Evolutionary conservation across 2,797 vertebrate genomes (phyloP).

Genomic region (Danionella dracula): DNA sequence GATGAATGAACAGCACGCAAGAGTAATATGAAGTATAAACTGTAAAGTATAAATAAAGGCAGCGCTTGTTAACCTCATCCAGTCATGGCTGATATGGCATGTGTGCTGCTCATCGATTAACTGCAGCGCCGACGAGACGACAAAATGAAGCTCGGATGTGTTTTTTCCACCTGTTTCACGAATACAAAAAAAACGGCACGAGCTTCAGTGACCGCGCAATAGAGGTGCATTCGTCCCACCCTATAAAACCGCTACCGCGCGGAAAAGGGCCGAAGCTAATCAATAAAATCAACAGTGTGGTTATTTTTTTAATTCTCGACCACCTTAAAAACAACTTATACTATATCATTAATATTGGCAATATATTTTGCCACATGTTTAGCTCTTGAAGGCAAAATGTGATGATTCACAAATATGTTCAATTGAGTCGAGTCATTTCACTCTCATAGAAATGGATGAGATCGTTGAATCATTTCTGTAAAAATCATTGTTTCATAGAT

Average conservation of each 20-base stretch:
- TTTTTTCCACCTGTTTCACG: slow-evolving; percentile 1
- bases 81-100: not conserved
- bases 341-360: too few species aligned
- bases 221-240: too few species aligned
- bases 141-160: not conserved
- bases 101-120: not conserved
- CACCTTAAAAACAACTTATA: too few species aligned
- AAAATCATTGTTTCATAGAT: not conserved
- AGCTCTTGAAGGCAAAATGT: not conserved
- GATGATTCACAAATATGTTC: not conserved
- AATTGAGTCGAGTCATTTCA: not conserved
- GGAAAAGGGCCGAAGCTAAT: too few species aligned
- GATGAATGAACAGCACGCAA: not conserved
- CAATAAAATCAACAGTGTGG: too few species aligned
- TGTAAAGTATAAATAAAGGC: not conserved
- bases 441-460: not conserved
- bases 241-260: too few species aligned
- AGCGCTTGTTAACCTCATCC: not conserved
- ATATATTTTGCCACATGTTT: too few species aligned
- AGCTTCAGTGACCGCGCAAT: too few species aligned
- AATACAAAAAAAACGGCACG: too few species aligned
- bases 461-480: not conserved
- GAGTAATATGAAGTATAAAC: not conserved
- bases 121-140: not conserved
- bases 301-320: too few species aligned